Conservation (phyloP, 2,797 vertebrate genomes). For the Craterocephalus amniculus region DNA sequence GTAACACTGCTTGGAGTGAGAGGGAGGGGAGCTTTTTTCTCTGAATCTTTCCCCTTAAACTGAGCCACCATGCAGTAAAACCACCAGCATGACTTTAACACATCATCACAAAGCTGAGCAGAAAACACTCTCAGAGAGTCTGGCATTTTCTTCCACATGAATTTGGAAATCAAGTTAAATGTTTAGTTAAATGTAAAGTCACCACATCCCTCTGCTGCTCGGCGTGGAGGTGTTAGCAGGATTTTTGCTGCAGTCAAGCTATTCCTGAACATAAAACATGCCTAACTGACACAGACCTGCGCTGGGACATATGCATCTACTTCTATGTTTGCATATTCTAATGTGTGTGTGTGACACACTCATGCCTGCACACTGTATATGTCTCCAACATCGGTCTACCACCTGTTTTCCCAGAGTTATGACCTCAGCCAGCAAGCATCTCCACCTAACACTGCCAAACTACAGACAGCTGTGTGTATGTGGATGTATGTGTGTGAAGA, state of each 20-base stretch:
- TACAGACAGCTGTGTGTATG: slow-evolving; percentile 73
- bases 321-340: slow-evolving; percentile 14
- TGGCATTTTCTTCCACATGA: not conserved
- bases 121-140: slow-evolving; percentile 7
- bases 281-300: not conserved
- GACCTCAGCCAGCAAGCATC: slow-evolving; percentile 75
- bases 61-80: slow-evolving; percentile 23
- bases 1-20: slow-evolving; percentile 35
- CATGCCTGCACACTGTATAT: slow-evolving; percentile 31
- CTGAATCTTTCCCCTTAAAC: slow-evolving; percentile 38
- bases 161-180: slow-evolving; percentile 10
- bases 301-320: not conserved
- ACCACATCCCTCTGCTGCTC: not conserved
- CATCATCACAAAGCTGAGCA: slow-evolving; percentile 19
- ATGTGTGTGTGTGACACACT: slow-evolving; percentile 17
- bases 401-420: slow-evolving; percentile 78
- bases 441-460: slow-evolving; percentile 69
- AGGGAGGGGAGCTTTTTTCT: slow-evolving; percentile 1
- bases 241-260: not conserved
- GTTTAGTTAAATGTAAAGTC: slow-evolving; percentile 11
- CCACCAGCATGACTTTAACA: slow-evolving; percentile 21
- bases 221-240: not conserved
- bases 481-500: slow-evolving; percentile 24
- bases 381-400: slow-evolving; percentile 69
- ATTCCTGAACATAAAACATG: not conserved